Conservation (phyloP, 2,888 invertebrate genomes). For the Lacanobia wlatinum region DNA sequence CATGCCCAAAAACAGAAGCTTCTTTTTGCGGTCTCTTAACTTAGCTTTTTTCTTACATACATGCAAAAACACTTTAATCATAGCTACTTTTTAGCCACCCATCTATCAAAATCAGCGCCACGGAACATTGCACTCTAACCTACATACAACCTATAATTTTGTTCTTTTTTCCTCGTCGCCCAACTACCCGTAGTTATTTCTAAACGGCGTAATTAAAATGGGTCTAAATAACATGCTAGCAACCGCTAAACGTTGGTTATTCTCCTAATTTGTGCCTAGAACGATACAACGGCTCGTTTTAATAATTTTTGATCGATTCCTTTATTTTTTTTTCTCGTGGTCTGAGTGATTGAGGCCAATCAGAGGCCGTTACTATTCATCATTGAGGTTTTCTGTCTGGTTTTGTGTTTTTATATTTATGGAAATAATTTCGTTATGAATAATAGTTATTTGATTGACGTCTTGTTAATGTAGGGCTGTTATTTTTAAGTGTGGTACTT, state of each 20-base stretch:
- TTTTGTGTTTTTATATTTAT: constrained; percentile 40
- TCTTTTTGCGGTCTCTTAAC: neutral
- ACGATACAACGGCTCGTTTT: constrained; percentile 76
- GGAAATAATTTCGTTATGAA: constrained; percentile 44
- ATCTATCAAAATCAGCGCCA: constrained; percentile 52
- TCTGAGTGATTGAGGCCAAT: constrained; percentile 65
- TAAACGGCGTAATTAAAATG: constrained; percentile 79
- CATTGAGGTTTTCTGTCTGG: constrained; percentile 43
- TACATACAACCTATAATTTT: constrained; percentile 71
- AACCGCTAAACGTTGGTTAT: constrained; percentile 71
- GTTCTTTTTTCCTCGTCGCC: constrained; percentile 70
- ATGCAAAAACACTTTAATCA: constrained; percentile 28
- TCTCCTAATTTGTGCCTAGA: constrained; percentile 71
- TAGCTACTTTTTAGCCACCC: constrained; percentile 12
- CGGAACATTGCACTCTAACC: constrained; percentile 56
- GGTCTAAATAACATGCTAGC: constrained; percentile 75
- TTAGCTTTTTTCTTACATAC: neutral
- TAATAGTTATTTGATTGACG: constrained; percentile 43
- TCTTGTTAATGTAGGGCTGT: constrained; percentile 36
- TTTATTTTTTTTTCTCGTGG: constrained; percentile 49
- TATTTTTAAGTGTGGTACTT: constrained; percentile 18
- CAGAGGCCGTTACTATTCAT: constrained; percentile 57
- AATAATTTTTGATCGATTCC: constrained; percentile 65
- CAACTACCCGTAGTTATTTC: constrained; percentile 74
- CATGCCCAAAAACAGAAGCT: constrained; percentile 34